Evolutionary conservation across 2,888 invertebrate species (phyloP).

Genomic region (Euzetes globulus): DNA sequence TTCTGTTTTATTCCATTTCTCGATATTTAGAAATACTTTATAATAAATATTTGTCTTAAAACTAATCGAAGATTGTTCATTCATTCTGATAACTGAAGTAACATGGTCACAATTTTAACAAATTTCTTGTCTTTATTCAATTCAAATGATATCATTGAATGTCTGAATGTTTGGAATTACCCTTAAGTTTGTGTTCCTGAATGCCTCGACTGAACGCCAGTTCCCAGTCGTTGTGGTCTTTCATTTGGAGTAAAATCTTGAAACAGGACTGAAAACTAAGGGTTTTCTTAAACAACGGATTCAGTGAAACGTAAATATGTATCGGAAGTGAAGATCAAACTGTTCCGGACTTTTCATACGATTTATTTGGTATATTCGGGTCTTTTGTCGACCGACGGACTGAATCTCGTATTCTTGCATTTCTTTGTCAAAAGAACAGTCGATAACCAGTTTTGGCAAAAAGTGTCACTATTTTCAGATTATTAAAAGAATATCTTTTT

Average conservation of each 20-base stretch:
- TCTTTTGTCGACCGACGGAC: conserved; percentile 27
- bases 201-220: conserved; percentile 21
- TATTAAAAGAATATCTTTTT: background rate
- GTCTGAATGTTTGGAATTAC: no score
- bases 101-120: no score
- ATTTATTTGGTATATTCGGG: conserved; percentile 25
- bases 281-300: conserved; percentile 27
- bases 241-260: conserved; percentile 20
- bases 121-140: no score
- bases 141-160: no score
- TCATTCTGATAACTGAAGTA: no score
- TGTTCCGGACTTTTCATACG: background rate
- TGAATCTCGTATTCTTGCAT: conserved; percentile 33
- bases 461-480: background rate
- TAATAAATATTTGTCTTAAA: no score
- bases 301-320: conserved; percentile 15
- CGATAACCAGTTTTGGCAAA: conserved; percentile 31
- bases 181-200: conserved; percentile 21
- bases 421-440: conserved; percentile 24
- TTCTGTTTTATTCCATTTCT: no score
- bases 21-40: no score
- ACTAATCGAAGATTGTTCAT: no score
- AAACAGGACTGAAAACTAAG: conserved; percentile 30
- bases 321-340: conserved; percentile 31
- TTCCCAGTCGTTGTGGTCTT: conserved; percentile 26